These are phyloP conservation scores for Etheostoma cragini DNA, from an alignment of 2,113 vertebrate genomes.

Conservation along the genomic window DNA sequence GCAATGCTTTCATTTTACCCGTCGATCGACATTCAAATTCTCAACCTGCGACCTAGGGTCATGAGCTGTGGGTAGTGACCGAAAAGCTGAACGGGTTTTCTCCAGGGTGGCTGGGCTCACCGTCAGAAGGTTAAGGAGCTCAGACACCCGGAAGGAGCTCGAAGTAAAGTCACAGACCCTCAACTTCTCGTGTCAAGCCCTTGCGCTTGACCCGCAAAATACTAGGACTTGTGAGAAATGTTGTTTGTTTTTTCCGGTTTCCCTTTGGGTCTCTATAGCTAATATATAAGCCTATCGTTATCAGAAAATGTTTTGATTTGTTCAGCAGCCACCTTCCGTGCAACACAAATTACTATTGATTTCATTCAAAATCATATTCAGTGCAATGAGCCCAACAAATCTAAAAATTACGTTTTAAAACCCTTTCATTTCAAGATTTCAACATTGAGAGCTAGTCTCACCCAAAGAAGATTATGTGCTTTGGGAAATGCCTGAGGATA, in stretches of 20 bases:
- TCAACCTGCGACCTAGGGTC: neutral
- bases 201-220: neutral
- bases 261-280: neutral
- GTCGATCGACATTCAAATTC: neutral
- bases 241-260: neutral
- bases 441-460: conserved; percentile 42
- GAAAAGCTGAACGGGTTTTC: neutral
- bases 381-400: conserved; percentile 27
- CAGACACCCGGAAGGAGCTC: neutral
- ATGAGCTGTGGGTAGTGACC: neutral
- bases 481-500: conserved; percentile 67
- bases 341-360: neutral
- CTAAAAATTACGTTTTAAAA: conserved; percentile 34
- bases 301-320: neutral
- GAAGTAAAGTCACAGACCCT: neutral
- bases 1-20: neutral
- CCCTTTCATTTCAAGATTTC: conserved; percentile 23
- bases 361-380: neutral
- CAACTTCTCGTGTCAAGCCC: neutral
- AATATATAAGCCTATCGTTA: neutral
- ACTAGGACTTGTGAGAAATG: neutral
- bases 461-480: conserved; percentile 73
- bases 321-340: neutral
- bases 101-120: neutral
- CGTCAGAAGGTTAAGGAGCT: neutral